Evolutionary conservation across 2,113 vertebrate species (phyloP).

Genomic region (Rhizomys pruinosus): DNA sequence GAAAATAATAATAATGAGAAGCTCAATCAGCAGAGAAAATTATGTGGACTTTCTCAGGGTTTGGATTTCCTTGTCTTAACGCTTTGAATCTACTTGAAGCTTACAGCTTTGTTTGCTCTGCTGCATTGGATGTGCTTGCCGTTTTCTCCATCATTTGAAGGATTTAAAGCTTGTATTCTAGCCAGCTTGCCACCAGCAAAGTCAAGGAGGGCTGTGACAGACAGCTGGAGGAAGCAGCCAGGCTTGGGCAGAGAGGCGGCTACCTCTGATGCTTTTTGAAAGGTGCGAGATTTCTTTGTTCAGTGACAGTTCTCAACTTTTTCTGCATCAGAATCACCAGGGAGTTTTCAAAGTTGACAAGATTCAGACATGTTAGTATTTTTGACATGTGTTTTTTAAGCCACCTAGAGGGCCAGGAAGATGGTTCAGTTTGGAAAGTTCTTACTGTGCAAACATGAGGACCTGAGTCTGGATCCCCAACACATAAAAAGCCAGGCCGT

Average conservation of each 20-base stretch:
- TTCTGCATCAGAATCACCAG: neutral
- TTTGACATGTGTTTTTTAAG: neutral
- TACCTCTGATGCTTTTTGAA: constrained; percentile 9
- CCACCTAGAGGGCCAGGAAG: too few species aligned
- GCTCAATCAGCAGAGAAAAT: neutral
- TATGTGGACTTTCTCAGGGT: constrained; percentile 20
- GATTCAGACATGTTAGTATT: neutral
- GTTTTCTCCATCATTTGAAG: neutral
- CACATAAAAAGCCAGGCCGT: too few species aligned
- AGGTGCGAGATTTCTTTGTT: neutral
- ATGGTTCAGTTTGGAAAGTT: too few species aligned
- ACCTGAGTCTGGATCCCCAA: too few species aligned
- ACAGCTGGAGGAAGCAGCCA: neutral
- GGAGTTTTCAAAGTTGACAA: neutral
- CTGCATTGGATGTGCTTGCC: neutral
- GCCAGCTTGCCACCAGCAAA: constrained; percentile 50
- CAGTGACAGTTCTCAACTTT: neutral
- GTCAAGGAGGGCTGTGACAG: constrained; percentile 7
- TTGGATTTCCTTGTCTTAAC: neutral
- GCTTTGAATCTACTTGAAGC: constrained; percentile 59
- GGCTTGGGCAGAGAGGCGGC: neutral
- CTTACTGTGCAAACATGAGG: too few species aligned
- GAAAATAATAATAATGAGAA: constrained; percentile 20
- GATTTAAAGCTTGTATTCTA: constrained; percentile 55
- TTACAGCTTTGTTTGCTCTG: constrained; percentile 28